Evolutionary conservation across 2,888 invertebrate species (phyloP), one percentile per base, ranked within the genome.

Genomic region (Drosophila demipolita): DNA sequence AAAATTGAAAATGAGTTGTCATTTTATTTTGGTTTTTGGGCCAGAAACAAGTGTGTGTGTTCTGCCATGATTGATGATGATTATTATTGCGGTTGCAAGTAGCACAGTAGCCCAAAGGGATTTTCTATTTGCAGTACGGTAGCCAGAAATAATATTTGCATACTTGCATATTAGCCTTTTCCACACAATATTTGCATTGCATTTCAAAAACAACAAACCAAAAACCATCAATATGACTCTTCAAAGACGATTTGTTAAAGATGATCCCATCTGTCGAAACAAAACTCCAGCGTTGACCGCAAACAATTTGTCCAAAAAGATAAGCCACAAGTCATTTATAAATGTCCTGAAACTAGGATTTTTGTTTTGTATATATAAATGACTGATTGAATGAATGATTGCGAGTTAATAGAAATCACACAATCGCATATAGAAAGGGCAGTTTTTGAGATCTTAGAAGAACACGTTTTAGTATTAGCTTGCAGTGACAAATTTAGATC

Each of bases 101-200:
- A 82, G 86, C 85, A 86, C 85, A 78, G 85, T 86, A 86, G 85
- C 85, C 88, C 70, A 66, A 70, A 73, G 72, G 83, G 86, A 83
- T 85, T 73, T 84, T 63, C 35, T 58, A 9, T 57, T n/a, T 58
- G 49, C 55, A 67, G 23, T 23, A 61, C 84, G 74, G 83, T 83
- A 83, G 83, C 86, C 78, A 83, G 61, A 69, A 86, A 86, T 86
- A 86, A 88, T 88, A 86, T 86, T 86, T 88, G 86, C 88, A 86
- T 80, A 74, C 42, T 40, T 15, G 29, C 61, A 54, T 66, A 55
- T 78, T 55, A 50, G 20, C 17, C 52, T 42, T 60, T 32, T 53
- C 49, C n/a, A 29, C 29, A 55, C n/a, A n/a, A 35, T 80, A 84
- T 83, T 87, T 83, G 78, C 78, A 63, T 66, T 73, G 67, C 69